phyloP scores from a whole-genome alignment of 2,888 invertebrate species.

The Lasioglossum zephyrum region DNA sequence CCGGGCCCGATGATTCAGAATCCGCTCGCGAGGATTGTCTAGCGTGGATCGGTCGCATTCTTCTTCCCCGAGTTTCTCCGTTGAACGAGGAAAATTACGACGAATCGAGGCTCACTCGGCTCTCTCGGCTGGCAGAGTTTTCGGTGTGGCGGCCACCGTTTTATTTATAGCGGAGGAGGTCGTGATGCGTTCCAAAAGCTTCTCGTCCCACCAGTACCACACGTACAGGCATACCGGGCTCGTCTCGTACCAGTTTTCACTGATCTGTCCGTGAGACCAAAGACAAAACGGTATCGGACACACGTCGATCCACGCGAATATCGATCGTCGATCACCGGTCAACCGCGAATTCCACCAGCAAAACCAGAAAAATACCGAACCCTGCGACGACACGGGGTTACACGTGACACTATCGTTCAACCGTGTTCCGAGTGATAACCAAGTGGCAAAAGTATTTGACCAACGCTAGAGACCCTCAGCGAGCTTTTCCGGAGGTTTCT shows the following conservation, averaged over 20 bases:
- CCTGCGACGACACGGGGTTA: not conserved
- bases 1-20: conserved; percentile 10
- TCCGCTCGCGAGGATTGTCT: conserved; percentile 12
- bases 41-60: conserved; percentile 27
- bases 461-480: not conserved
- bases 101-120: conserved; percentile 67
- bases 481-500: not conserved
- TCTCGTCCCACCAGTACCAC: conserved; percentile 78
- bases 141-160: conserved; percentile 74
- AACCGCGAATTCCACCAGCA: not conserved
- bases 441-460: not conserved
- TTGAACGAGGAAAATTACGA: conserved; percentile 71
- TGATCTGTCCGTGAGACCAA: conserved; percentile 33
- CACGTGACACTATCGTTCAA: not conserved
- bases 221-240: conserved; percentile 63
- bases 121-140: conserved; percentile 75
- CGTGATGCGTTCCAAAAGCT: conserved; percentile 82
- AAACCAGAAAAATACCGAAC: not conserved
- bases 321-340: not conserved
- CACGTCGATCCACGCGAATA: not conserved
- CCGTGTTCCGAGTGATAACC: not conserved
- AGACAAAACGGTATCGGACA: not conserved
- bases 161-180: conserved; percentile 84
- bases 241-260: conserved; percentile 61
- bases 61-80: conserved; percentile 35